Conservation (phyloP, 2,113 vertebrate species). For the Campylomormyrus tamandua region DNA sequence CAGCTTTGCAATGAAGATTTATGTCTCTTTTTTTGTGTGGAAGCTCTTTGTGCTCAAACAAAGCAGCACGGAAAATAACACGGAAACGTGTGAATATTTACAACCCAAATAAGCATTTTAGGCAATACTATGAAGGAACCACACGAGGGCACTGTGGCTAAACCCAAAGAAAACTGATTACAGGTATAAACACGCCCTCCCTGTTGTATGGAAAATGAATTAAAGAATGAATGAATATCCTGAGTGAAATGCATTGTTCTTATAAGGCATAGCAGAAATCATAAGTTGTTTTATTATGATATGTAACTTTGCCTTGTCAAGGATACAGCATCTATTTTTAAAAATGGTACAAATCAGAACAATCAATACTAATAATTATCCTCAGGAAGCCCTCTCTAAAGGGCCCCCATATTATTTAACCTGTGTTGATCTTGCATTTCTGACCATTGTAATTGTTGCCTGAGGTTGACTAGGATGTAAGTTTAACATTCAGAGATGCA, state of each 20-base stretch:
- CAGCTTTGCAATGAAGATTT: neutral
- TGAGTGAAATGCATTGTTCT: neutral
- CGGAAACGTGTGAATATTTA: neutral
- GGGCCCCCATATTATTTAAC: neutral
- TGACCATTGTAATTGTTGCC: neutral
- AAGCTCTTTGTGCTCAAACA: neutral
- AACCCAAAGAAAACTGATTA: neutral
- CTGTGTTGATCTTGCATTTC: neutral
- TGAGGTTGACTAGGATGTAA: neutral
- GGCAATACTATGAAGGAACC: neutral
- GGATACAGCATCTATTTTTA: neutral
- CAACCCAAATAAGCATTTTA: neutral
- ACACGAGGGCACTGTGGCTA: constrained; percentile 15
- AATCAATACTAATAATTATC: neutral
- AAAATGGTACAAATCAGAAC: neutral
- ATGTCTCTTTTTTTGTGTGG: neutral
- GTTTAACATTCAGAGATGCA: neutral
- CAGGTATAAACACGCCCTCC: neutral
- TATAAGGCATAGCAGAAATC: neutral
- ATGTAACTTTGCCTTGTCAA: neutral
- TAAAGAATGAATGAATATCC: neutral
- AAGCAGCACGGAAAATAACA: neutral
- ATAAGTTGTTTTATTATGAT: neutral
- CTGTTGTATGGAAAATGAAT: neutral
- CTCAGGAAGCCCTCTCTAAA: neutral